Conservation (phyloP, 1,140 invertebrate species). For the Hyposmocoma kahamanoa region DNA sequence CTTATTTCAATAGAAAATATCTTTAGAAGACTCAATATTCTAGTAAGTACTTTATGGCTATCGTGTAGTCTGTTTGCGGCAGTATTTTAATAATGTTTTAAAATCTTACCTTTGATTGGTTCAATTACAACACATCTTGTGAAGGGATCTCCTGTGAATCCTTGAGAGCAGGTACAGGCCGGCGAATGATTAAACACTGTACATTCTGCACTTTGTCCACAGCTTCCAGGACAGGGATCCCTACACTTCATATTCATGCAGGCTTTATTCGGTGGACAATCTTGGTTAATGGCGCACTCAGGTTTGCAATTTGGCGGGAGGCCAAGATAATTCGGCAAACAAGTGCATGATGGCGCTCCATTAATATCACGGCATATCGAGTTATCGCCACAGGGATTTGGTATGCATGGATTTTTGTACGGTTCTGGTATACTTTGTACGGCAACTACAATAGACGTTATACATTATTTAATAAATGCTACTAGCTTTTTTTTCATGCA, state of each 20-base stretch:
- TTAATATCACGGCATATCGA: slow-evolving; percentile 77
- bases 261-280: slow-evolving; percentile 77
- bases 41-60: too few relatives aligned
- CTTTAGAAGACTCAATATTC: too few relatives aligned
- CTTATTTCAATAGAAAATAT: too few relatives aligned
- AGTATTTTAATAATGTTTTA: slow-evolving; percentile 10
- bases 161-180: slow-evolving; percentile 77
- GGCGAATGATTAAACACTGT: slow-evolving; percentile 78
- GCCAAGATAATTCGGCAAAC: slow-evolving; percentile 76
- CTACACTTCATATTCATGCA: slow-evolving; percentile 79
- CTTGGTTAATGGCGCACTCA: slow-evolving; percentile 79
- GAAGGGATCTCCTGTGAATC: slow-evolving; percentile 80
- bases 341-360: slow-evolving; percentile 76
- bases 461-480: background rate
- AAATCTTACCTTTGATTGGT: slow-evolving; percentile 72
- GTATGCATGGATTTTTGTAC: slow-evolving; percentile 71
- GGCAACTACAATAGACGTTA: slow-evolving; percentile 53
- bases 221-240: slow-evolving; percentile 80
- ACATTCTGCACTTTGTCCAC: slow-evolving; percentile 77
- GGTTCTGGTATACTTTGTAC: slow-evolving; percentile 49
- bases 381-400: slow-evolving; percentile 80
- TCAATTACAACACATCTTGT: slow-evolving; percentile 65
- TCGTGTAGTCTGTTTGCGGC: too few relatives aligned
- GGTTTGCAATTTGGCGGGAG: slow-evolving; percentile 79
- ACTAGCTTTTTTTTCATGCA: background rate